phyloP scores from a whole-genome alignment of 2,888 invertebrate genomes.

The Diarsia rubi region DNA sequence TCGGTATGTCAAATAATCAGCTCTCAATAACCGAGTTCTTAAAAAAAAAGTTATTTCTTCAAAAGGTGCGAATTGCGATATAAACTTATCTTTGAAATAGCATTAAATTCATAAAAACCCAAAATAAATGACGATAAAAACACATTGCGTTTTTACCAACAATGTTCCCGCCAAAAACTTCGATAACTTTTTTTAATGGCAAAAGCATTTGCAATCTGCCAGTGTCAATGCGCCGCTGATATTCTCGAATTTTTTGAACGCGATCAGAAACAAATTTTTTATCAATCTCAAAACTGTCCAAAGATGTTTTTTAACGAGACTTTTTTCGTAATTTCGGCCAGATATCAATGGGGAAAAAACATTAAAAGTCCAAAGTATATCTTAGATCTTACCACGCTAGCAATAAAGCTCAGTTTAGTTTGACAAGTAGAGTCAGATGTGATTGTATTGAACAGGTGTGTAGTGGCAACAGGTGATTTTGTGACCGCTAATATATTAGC shows the following conservation, averaged over 20 bases:
- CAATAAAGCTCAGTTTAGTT: constrained; percentile 66
- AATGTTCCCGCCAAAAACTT: constrained; percentile 44
- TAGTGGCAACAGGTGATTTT: constrained; percentile 88
- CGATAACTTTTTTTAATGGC: constrained; percentile 58
- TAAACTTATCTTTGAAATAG: constrained; percentile 33
- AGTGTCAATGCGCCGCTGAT: constrained; percentile 56
- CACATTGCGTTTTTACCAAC: constrained; percentile 27
- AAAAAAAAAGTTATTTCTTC: constrained; percentile 15
- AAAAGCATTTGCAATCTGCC: constrained; percentile 56
- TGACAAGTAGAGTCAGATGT: constrained; percentile 80
- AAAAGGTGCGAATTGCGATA: constrained; percentile 41
- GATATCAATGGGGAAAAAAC: constrained; percentile 75
- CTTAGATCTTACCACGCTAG: constrained; percentile 39
- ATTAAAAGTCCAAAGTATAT: constrained; percentile 40
- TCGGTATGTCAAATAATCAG: background rate
- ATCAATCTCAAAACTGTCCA: constrained; percentile 76
- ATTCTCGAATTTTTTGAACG: constrained; percentile 58
- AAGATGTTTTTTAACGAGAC: constrained; percentile 69
- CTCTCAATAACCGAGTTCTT: background rate
- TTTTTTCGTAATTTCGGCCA: constrained; percentile 79
- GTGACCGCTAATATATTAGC: constrained; percentile 88
- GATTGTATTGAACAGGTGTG: constrained; percentile 89
- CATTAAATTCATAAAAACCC: constrained; percentile 24
- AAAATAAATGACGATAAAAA: constrained; percentile 23
- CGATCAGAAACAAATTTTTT: constrained; percentile 67